These are phyloP conservation scores for Carassius carassius DNA, from an alignment of 2,113 vertebrate species.

Conservation along the genomic window DNA sequence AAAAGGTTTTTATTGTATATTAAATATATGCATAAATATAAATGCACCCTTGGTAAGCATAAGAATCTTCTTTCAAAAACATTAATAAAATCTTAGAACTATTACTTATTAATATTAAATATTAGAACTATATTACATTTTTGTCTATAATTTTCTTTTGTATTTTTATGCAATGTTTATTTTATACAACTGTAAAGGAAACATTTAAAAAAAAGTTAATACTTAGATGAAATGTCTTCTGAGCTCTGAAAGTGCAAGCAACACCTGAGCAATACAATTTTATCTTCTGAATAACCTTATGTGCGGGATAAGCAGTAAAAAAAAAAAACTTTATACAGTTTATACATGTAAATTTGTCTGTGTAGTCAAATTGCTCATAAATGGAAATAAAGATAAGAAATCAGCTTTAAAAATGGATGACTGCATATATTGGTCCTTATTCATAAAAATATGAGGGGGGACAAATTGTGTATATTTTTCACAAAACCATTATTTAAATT, in stretches of 20 bases:
- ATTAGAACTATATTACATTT: no score
- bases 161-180: background rate
- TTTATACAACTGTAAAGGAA: background rate
- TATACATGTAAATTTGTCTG: background rate
- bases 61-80: background rate
- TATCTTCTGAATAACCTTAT: background rate
- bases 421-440: background rate
- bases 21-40: background rate
- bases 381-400: background rate
- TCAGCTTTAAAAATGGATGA: background rate
- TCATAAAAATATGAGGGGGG: no score
- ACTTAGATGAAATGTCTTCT: background rate
- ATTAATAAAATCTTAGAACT: no score
- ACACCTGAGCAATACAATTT: background rate
- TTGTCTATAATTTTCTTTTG: background rate
- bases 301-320: no score
- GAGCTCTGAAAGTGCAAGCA: background rate
- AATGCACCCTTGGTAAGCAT: background rate
- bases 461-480: background rate
- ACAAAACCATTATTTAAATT: background rate
- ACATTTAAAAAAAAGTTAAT: background rate
- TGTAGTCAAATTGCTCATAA: background rate
- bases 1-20: background rate
- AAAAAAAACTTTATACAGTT: background rate
- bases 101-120: no score